These are phyloP conservation scores for Halcyon senegalensis DNA, from an alignment of 2,113 vertebrate genomes.

Conservation along the genomic window DNA sequence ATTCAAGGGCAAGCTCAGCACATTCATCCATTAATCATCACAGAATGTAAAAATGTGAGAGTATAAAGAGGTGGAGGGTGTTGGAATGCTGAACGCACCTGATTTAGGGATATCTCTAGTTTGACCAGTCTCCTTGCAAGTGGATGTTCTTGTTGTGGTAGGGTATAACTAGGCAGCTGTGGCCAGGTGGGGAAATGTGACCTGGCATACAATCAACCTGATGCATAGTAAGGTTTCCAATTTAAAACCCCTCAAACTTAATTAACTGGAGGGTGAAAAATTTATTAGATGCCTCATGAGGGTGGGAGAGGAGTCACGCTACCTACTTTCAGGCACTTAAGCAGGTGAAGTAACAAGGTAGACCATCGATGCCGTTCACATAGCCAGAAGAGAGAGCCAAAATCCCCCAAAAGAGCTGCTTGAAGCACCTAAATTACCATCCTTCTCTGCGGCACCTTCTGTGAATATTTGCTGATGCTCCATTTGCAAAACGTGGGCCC, in stretches of 20 bases:
- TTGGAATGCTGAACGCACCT: background rate
- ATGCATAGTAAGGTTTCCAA: background rate
- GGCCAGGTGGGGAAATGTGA: background rate
- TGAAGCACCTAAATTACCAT: background rate
- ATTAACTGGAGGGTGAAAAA: background rate
- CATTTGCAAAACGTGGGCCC: background rate
- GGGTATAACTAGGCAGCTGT: background rate
- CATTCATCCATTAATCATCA: accelerated
- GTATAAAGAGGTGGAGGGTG: background rate
- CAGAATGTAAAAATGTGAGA: background rate
- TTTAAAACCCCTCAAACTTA: background rate
- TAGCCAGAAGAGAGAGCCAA: background rate
- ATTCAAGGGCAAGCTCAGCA: background rate
- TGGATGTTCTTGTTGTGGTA: background rate
- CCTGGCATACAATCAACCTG: background rate
- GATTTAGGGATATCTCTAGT: background rate
- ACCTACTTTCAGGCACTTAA: background rate
- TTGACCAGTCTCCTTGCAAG: background rate
- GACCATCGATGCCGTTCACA: background rate
- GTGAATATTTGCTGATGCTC: background rate
- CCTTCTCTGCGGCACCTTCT: background rate
- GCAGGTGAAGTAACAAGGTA: background rate
- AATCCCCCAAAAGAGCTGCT: background rate
- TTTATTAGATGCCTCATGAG: background rate
- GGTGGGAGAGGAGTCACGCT: background rate